Base-by-base conservation (phyloP, 2,113 vertebrate genomes). In the Acrocephalus arundinaceus region DNA sequence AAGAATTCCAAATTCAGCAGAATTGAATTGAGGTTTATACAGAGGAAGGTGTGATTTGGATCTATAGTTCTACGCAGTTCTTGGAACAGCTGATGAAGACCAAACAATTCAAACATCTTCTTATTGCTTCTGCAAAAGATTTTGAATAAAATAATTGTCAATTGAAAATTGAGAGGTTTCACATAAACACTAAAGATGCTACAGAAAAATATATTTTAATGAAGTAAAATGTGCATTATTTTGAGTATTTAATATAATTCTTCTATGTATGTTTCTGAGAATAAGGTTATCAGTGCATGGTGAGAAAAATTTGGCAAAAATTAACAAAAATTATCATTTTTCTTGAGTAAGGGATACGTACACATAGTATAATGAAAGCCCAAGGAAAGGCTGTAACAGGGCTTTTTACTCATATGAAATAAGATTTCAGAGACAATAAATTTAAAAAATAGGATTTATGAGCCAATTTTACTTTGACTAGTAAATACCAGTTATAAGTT, bases 101-200 rank as follows among this genome's bases (percentile, higher is more conserved):
- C 97, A 84, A 98, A 99, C 16, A 97, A 88, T 94, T 99, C 98
- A 97, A 99, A 99, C 92, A 99, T 97, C 94, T 98, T 98, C 95
- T 97, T 98, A 96, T 99, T 99, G 94, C 97, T 98, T 97, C 98
- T 99, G 97, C 45, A 97, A 97, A 96, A 96, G 73, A 97, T 78
- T 95, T 58, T 21, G 79, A 33, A 94, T 46, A 95, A 92, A 85
- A 83, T 54, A 93, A 78, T 5, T 39, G 27, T 51, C 41, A 93
- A 9, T 6, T 87, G 33, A 82, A 85, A 95, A 78, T 4, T 5
- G 6, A 94, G 28, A 76, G 7, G 5, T 85, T 78, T 86, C 18
- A 82, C 22, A 27, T 61, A 51, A 72, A 75, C 18, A 37, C 9
- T 68, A 19, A 76, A 75, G 23, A 72, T 35, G 74, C 31, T 45